Base-by-base conservation (phyloP, 1,140 invertebrate species). In the Caenorhabditis remanei region DNA sequence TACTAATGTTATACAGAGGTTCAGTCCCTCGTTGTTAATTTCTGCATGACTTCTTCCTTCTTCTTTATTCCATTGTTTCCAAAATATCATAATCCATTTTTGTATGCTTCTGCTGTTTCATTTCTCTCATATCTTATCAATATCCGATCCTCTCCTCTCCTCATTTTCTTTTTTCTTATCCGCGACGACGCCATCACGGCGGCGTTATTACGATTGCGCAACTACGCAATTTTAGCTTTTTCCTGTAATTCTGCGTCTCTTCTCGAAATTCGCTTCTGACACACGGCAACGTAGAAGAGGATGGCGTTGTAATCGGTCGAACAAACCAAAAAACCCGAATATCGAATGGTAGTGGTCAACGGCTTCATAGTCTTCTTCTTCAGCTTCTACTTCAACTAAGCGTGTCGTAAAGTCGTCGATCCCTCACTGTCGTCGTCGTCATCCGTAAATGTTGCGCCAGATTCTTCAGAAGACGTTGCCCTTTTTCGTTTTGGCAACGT, bases 271-370 rank as follows among this genome's bases (percentile, higher is more conserved):
- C 46, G 4, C 40, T 79, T 79, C 71, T 79, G 46, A 41, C 71
- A 50, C 71, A 50, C 71, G n/a, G 53, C 13, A 79, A 48, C 11
- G 65, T n/a, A 43, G 19, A 71, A 43, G 65, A 71, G 16, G 43
- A 79, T 40, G 71, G 14, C 41, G 71, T 53, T 79, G 71, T 79
- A 79, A 79, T 79, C 71, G 71, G 46, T 43, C 71, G 71, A 79
- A 79, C 71, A 9, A 79, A 71, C 65, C 32, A 32, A 79, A 79
- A 79, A 79, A 53, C 71, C 71, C 46, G 46, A 79, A 53, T 53
- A 79, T 79, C 71, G 71, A 79, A 79, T 79, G 71, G 71, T 79
- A 79, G 71, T 79, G 71, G 71, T 79, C 71, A 79, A 50, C 46
- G 71, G 71, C 71, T 79, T 79, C 71, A 79, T 79, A 79, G 71